Base-by-base conservation (phyloP, 2,888 invertebrate genomes). In the Lampropteryx suffumata region DNA sequence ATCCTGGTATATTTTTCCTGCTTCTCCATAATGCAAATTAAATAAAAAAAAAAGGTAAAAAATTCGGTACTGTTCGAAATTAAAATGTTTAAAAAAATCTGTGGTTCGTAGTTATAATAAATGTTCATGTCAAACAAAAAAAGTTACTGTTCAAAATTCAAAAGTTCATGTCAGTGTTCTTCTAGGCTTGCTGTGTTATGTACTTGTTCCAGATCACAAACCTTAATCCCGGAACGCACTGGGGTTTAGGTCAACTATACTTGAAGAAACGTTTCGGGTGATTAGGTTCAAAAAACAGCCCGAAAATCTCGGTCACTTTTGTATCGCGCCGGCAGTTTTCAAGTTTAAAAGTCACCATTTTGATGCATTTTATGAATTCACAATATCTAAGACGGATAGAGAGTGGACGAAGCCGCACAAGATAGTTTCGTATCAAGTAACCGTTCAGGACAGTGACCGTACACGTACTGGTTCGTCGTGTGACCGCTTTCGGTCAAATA, bases 211-310 rank as follows among this genome's bases (percentile, higher is more conserved):
- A 74, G 78, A 76, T 71, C 67, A 67, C 67, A 71, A 72, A 68
- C 69, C 71, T 45, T 61, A 61, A 65, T 71, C 71, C 75, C 73
- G 79, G 79, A 80, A 77, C 73, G 64, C 56, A 29, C 43, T 27
- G 48, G 59, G 52, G 40, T 57, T 51, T 67, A 64, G 79, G 90
- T 91, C 90, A 91, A 86, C 90, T 91, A 76, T 90, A 90, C 67
- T 91, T 91, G 59, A 84, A 90, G 62, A 88, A 91, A 47, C 89
- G 76, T 62, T 89, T 90, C 12, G 90, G 88, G 50, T 90, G 89
- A 70, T 85, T 84, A 47, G 84, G 77, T 74, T 87, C 88, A 57
- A 86, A 77, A 62, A 89, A 88, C 63, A 87, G 71, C 55, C 82
- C 83, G 67, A 76, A 74, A 50, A 72, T 73, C 62, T 82, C 84